These are phyloP conservation scores for Agriotes lineatus DNA, from an alignment of 2,888 invertebrate genomes.

Conservation along the genomic window DNA sequence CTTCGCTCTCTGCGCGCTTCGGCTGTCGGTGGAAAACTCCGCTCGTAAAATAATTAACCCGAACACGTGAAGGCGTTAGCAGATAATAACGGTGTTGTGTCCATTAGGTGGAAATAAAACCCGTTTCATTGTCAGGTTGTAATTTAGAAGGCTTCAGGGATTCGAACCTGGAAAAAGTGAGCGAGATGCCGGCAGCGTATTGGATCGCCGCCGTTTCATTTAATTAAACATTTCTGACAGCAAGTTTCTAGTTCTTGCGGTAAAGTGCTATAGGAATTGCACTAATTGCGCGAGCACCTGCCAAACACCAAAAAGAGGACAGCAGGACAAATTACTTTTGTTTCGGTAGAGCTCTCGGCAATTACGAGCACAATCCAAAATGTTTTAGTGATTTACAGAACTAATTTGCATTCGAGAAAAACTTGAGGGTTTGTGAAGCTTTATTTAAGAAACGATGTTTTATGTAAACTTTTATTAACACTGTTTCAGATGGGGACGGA, in stretches of 20 bases:
- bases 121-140: conserved; percentile 14
- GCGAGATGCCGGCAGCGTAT: neutral
- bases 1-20: too few relatives aligned
- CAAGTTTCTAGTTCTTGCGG: neutral
- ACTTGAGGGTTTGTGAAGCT: too few relatives aligned
- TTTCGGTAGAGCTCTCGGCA: too few relatives aligned
- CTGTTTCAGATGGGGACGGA: too few relatives aligned
- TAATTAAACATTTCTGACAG: conserved; percentile 13
- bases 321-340: too few relatives aligned
- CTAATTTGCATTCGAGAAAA: too few relatives aligned
- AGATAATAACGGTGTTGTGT: conserved; percentile 14
- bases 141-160: conserved; percentile 6
- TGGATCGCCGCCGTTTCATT: neutral
- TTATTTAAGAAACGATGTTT: too few relatives aligned
- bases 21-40: neutral
- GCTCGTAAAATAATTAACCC: conserved; percentile 10
- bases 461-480: too few relatives aligned
- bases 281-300: neutral
- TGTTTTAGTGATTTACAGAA: too few relatives aligned
- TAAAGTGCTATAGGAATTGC: neutral
- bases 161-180: conserved; percentile 8
- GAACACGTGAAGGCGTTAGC: conserved; percentile 10
- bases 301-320: too few relatives aligned
- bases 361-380: too few relatives aligned
- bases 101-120: conserved; percentile 18